Evolutionary conservation across 2,888 invertebrate genomes (phyloP).

Genomic region (Dicycla oo): DNA sequence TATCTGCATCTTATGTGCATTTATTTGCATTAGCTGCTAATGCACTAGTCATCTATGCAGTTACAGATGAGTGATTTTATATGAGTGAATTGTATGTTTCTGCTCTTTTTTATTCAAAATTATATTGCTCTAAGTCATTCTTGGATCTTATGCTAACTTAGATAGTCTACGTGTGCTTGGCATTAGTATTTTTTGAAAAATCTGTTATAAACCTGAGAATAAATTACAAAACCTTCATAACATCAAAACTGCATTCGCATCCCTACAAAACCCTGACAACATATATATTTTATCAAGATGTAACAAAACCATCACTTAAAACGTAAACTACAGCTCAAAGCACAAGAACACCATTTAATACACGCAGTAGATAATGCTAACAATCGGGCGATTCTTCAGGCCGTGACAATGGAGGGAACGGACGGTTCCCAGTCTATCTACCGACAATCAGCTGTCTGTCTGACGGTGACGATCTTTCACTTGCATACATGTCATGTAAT

Average conservation of each 20-base stretch:
- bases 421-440: constrained; percentile 65
- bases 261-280: background rate
- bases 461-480: constrained; percentile 61
- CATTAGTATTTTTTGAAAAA: background rate
- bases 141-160: no score
- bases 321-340: constrained; percentile 32
- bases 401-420: constrained; percentile 54
- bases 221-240: background rate
- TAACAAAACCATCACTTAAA: constrained; percentile 47
- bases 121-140: no score
- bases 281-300: constrained; percentile 42
- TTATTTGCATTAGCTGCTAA: constrained; percentile 16
- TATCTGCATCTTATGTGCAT: constrained; percentile 26
- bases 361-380: constrained; percentile 58
- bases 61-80: background rate
- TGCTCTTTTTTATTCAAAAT: no score
- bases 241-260: background rate
- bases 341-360: constrained; percentile 36
- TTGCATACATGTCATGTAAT: constrained; percentile 58
- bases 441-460: constrained; percentile 60
- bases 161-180: background rate
- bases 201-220: no score
- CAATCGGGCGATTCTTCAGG: constrained; percentile 63
- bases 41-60: background rate
- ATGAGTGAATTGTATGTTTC: no score